These are phyloP conservation scores for Choristoneura fumiferana DNA, from an alignment of 1,140 invertebrate species.

Conservation along the genomic window DNA sequence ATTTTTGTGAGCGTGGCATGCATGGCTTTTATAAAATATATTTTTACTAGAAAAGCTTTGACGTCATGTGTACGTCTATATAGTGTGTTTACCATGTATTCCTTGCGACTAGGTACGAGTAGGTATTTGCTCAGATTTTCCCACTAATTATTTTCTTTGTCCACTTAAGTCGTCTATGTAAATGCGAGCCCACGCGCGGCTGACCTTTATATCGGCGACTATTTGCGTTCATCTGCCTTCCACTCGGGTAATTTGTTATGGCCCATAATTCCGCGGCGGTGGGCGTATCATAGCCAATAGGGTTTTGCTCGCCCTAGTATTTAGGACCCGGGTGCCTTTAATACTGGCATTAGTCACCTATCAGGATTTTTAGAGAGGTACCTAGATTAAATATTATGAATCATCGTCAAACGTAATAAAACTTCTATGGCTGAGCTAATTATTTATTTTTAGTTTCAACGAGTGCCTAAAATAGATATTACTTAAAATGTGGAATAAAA, in stretches of 20 bases:
- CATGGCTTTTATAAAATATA: no score
- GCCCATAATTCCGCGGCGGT: neutral
- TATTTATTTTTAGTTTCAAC: no score
- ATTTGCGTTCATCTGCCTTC: neutral
- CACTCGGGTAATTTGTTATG: constrained; percentile 3
- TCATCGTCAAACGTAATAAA: neutral
- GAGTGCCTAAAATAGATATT: neutral
- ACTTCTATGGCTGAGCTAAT: neutral
- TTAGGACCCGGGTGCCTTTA: neutral
- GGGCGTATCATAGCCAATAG: constrained; percentile 5
- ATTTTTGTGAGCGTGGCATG: neutral
- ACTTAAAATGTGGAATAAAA: no score
- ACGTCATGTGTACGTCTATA: no score
- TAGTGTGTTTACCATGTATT: neutral
- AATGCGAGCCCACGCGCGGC: neutral
- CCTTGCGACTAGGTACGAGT: no score
- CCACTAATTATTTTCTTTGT: neutral
- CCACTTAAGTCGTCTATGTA: neutral
- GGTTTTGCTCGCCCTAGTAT: neutral
- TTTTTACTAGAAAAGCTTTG: no score
- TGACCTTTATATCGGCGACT: constrained; percentile 12
- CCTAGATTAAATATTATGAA: neutral
- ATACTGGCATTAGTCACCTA: neutral
- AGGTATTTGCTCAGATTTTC: neutral
- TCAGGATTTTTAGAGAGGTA: neutral